A percentile compares a stretch with the other conserved stretches of the same genome.
Conservation (phyloP, 2,888 invertebrate genomes). For the Aquatica leii region DNA sequence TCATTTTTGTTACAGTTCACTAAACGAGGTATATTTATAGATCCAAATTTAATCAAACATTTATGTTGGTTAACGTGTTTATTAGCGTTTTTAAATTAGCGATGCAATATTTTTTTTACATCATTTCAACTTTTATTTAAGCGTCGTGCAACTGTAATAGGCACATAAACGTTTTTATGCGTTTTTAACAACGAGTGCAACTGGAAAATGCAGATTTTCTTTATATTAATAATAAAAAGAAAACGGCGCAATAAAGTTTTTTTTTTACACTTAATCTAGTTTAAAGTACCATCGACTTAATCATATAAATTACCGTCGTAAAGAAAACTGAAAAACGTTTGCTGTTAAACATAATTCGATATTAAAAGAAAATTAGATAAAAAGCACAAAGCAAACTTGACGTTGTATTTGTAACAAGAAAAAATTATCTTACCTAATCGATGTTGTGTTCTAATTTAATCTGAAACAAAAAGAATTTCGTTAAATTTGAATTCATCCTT, state of each 20-base stretch:
- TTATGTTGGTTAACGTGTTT: constrained; percentile 38
- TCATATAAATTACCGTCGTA: constrained; percentile 10
- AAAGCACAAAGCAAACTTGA: too few relatives aligned
- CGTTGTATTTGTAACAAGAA: too few relatives aligned
- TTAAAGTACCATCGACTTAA: constrained; percentile 12
- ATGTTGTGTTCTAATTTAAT: too few relatives aligned
- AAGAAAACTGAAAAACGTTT: constrained; percentile 6
- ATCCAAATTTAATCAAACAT: constrained; percentile 3
- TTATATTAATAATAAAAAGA: too few relatives aligned
- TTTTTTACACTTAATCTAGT: neutral
- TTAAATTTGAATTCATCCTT: too few relatives aligned
- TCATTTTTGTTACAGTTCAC: constrained; percentile 14
- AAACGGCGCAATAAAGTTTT: too few relatives aligned
- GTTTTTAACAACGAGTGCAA: constrained; percentile 29
- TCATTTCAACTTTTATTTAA: constrained; percentile 47
- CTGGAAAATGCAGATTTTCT: too few relatives aligned
- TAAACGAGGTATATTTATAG: constrained; percentile 11
- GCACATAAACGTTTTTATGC: constrained; percentile 47
- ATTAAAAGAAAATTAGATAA: too few relatives aligned
- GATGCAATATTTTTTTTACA: constrained; percentile 48
- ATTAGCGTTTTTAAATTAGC: constrained; percentile 44
- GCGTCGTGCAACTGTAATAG: constrained; percentile 47
- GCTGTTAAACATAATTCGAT: too few relatives aligned
- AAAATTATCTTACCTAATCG: too few relatives aligned
- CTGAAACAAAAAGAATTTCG: too few relatives aligned